These are phyloP conservation scores for Heliothis virescens DNA, from an alignment of 1,140 invertebrate species.

Conservation along the genomic window DNA sequence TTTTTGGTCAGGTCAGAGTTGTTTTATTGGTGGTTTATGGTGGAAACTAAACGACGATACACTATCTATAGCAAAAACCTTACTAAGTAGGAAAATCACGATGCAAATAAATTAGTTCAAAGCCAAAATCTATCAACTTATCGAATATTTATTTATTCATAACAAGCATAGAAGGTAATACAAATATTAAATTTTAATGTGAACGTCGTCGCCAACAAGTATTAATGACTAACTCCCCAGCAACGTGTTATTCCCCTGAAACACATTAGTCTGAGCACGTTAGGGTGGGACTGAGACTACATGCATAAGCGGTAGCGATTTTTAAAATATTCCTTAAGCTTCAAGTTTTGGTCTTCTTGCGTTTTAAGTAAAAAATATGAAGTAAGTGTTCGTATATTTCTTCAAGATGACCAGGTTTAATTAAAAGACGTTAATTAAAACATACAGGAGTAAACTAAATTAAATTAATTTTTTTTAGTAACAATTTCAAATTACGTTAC, in stretches of 20 bases:
- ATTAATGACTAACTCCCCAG: conserved; percentile 81
- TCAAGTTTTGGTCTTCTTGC: no score
- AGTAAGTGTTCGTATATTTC: no score
- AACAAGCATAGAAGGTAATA: conserved; percentile 74
- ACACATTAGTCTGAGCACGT: conserved; percentile 74
- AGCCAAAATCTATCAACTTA: conserved; percentile 12
- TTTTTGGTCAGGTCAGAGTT: no score
- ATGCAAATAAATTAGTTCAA: background rate
- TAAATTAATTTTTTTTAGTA: background rate
- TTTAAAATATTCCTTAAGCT: background rate
- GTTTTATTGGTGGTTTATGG: no score
- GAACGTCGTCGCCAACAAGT: conserved; percentile 77
- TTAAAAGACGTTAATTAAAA: no score
- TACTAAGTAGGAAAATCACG: no score
- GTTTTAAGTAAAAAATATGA: no score
- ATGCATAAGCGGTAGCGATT: conserved; percentile 55
- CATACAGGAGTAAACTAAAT: no score
- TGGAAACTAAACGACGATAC: no score
- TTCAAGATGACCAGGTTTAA: no score
- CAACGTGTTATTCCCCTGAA: conserved; percentile 80
- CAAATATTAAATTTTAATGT: conserved; percentile 82
- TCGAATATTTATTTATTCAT: conserved; percentile 62
- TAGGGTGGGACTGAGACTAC: conserved; percentile 32
- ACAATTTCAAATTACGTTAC: background rate
- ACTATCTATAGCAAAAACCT: no score